These are phyloP conservation scores for Beroe ovata DNA, from an alignment of 37 sponge, comb jelly and placozoan genomes.

Conservation along the genomic window DNA sequence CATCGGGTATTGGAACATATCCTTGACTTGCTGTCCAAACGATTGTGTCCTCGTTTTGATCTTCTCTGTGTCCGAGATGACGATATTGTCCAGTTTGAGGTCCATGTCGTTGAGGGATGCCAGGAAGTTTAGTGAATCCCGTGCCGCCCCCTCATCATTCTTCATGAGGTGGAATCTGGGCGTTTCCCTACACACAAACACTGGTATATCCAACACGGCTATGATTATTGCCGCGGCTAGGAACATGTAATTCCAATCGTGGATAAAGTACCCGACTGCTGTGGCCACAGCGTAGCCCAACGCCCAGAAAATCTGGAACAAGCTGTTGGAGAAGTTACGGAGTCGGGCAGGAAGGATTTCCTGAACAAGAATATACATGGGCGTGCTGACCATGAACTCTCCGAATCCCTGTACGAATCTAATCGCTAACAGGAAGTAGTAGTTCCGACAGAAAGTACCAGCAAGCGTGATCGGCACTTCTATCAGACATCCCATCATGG, in stretches of 20 bases:
- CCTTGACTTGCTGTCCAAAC: not conserved
- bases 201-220: not conserved
- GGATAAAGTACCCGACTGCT: not conserved
- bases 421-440: slow-evolving; percentile 57
- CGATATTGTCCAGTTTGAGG: not conserved
- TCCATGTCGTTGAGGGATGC: not conserved
- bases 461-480: not conserved
- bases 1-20: not conserved
- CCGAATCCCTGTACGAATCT: slow-evolving; percentile 58
- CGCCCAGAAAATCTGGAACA: not conserved
- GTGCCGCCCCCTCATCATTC: not conserved
- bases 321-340: slow-evolving; percentile 2
- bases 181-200: not conserved
- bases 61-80: not conserved
- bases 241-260: slow-evolving; percentile 43
- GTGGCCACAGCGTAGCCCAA: not conserved
- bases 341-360: slow-evolving; percentile 23
- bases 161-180: not conserved
- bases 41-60: not conserved
- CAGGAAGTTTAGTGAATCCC: not conserved
- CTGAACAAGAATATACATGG: not conserved
- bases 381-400: not conserved
- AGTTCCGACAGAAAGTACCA: slow-evolving; percentile 26
- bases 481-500: not conserved
- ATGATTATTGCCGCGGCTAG: not conserved